Conservation (phyloP, 2,888 invertebrate species). For the Drosophila mimica region DNA sequence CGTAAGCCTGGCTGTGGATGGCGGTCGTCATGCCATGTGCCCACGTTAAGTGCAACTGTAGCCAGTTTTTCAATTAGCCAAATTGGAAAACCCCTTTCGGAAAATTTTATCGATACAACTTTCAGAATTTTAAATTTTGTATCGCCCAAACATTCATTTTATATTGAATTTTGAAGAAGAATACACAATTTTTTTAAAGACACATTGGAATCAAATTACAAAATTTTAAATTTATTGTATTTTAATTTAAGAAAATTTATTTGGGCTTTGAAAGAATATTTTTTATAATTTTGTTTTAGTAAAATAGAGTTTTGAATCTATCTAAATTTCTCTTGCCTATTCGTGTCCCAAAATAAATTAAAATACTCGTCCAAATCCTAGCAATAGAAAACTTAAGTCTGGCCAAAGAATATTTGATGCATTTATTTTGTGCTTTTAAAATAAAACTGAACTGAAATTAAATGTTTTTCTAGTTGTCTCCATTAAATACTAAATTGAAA, state of each 20-base stretch:
- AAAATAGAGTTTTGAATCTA: not conserved
- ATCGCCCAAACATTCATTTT: too few relatives aligned
- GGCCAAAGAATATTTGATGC: slow-evolving; percentile 25
- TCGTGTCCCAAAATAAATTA: not conserved
- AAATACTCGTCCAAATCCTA: not conserved
- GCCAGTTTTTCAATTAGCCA: not conserved
- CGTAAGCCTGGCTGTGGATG: slow-evolving; percentile 95
- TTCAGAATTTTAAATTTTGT: not conserved
- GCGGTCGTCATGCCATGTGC: slow-evolving; percentile 97
- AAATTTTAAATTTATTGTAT: not conserved
- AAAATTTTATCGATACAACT: not conserved
- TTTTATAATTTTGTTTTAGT: not conserved
- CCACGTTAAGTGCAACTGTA: slow-evolving; percentile 88
- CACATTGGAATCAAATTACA: too few relatives aligned
- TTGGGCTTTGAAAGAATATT: not conserved
- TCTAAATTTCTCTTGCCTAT: not conserved
- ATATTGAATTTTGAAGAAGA: too few relatives aligned
- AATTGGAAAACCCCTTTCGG: not conserved
- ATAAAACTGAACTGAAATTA: not conserved
- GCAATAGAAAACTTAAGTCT: not conserved
- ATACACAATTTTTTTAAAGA: not conserved
- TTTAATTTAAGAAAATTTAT: not conserved
- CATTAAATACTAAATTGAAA: not conserved
- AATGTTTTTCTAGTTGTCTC: not conserved
- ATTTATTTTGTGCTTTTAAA: slow-evolving; percentile 39